Evolutionary conservation across 2,888 invertebrate genomes (phyloP).

Genomic region (Drosophila niveifrons): DNA sequence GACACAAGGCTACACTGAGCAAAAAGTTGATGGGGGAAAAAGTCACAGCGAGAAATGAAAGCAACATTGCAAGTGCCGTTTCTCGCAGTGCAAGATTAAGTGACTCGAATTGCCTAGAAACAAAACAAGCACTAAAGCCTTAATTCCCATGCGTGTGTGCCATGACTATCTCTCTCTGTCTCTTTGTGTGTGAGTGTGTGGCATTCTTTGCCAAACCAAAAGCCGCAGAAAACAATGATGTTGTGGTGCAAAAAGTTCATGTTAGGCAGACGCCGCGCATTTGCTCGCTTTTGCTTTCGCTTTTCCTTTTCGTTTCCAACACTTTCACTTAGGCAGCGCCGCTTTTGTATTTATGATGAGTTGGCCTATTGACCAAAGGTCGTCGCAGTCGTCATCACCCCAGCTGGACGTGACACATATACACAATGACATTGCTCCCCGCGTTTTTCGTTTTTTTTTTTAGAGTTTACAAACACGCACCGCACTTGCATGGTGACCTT

Average conservation of each 20-base stretch:
- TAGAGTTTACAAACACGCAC: conserved; percentile 21
- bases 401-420: conserved; percentile 51
- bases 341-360: conserved; percentile 33
- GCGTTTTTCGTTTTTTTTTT: not conserved
- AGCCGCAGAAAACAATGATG: conserved; percentile 54
- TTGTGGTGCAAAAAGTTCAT: conserved; percentile 37
- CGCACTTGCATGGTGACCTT: conserved; percentile 3
- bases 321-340: not conserved
- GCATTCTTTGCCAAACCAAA: conserved; percentile 39
- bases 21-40: conserved; percentile 6
- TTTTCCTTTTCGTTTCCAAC: not conserved
- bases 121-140: conserved; percentile 42
- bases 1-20: conserved; percentile 38
- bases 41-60: not conserved
- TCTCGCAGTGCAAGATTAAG: conserved; percentile 52
- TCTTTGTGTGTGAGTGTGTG: not conserved
- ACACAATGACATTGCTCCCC: conserved; percentile 44
- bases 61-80: not conserved
- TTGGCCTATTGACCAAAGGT: conserved; percentile 39
- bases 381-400: conserved; percentile 40
- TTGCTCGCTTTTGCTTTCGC: not conserved
- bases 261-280: not conserved
- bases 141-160: conserved; percentile 17
- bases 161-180: conserved; percentile 13
- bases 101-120: conserved; percentile 62